These are phyloP conservation scores for Amblyteles armatorius DNA, from an alignment of 2,888 invertebrate species.

Conservation along the genomic window DNA sequence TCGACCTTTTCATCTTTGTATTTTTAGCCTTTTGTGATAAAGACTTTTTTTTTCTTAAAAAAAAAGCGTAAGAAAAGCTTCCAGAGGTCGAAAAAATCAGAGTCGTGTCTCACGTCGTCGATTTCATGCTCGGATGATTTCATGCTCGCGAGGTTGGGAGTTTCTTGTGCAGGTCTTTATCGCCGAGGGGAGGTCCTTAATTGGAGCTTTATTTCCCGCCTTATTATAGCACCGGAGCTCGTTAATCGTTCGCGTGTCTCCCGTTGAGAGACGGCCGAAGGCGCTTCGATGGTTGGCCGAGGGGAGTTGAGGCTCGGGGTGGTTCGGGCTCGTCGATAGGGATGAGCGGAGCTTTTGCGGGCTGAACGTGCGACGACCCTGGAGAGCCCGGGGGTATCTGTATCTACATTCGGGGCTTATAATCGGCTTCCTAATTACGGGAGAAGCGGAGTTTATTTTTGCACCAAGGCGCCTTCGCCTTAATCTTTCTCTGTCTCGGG, in stretches of 20 bases:
- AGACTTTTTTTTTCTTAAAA: background rate
- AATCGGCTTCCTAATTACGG: conserved; percentile 43
- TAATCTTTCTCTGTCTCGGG: background rate
- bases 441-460: conserved; percentile 42
- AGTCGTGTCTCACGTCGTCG: background rate
- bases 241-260: conserved; percentile 26
- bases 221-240: conserved; percentile 33
- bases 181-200: conserved; percentile 5
- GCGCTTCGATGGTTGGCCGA: background rate
- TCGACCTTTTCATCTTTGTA: conserved; percentile 9
- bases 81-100: background rate
- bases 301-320: background rate
- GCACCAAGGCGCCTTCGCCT: conserved; percentile 1
- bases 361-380: conserved; percentile 14
- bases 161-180: conserved; percentile 14
- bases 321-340: background rate
- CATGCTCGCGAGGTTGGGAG: background rate
- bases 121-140: background rate
- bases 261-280: background rate
- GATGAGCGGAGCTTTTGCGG: background rate
- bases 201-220: conserved; percentile 40
- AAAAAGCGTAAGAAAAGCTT: background rate
- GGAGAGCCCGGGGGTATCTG: background rate
- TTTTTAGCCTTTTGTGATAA: background rate
- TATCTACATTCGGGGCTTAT: conserved; percentile 26